Conservation (phyloP, 2,113 vertebrate genomes). For the Gracilinanus agilis region DNA sequence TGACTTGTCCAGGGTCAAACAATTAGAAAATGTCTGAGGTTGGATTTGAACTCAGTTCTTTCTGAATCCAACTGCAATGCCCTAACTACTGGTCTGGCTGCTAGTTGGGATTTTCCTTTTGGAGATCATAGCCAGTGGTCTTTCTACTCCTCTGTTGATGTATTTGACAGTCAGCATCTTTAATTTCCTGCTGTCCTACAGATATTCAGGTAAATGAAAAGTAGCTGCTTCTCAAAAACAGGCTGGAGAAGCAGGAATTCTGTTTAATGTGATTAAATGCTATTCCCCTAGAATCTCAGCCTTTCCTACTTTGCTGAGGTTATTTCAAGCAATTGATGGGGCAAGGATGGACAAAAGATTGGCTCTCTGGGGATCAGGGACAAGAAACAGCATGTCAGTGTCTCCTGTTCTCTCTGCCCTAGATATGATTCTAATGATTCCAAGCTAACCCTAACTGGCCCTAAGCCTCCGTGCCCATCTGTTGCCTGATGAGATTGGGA, state of each 20-base stretch:
- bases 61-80: not conserved
- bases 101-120: not conserved
- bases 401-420: not conserved
- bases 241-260: not conserved
- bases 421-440: not conserved
- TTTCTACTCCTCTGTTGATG: not conserved
- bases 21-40: not conserved
- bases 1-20: not conserved
- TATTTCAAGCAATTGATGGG: not conserved
- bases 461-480: not conserved
- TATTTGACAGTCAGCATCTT: not conserved
- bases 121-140: not conserved
- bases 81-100: not conserved
- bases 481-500: constrained; percentile 30
- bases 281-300: not conserved
- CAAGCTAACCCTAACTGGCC: not conserved
- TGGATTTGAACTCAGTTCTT: not conserved
- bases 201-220: not conserved
- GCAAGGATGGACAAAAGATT: not conserved
- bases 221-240: not conserved
- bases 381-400: not conserved
- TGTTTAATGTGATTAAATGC: not conserved
- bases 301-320: not conserved
- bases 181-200: not conserved
- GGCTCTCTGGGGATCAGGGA: not conserved